Evolutionary conservation across 1,140 invertebrate species (phyloP), one percentile per base, ranked within the genome.

Genomic region (Doryteuthis pealeii): DNA sequence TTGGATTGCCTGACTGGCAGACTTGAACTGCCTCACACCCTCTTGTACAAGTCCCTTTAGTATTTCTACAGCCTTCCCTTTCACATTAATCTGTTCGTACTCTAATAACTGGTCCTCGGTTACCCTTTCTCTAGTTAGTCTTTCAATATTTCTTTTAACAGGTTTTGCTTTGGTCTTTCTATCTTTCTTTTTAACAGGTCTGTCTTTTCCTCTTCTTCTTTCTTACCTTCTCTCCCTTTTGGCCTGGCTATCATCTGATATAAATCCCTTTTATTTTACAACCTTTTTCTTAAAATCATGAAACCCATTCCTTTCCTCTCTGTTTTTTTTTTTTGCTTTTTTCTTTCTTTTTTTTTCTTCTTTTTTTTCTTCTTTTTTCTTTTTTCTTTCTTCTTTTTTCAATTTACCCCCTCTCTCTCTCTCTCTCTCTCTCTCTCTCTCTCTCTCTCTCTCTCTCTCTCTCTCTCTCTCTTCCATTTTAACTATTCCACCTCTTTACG

Each of bases 371-470:
- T 28, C 18, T 22, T 28, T 18, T n/a, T 18, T 28, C 26, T 28
- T 58, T 6, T 58, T 18, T 62, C 0, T 5, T 15, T 0, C 6
- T 62, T 6, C 18, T 1, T 58, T 28, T 58, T 28, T 10, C 18
- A 0, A n/a, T 2, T 58, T 62, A 0, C 18, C 18, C 18, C 54
- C 5, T 58, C 26, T 58, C 6, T 28, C 6, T 28, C 26, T 14
- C 22, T 22, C 32, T n/a, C 68, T 26, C 22, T 35, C 32, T 6
- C 30, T 32, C 4, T 6, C 12, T 33, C 68, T 33, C 18, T n/a
- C 32, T 26, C 26, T 33, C 33, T 70, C 68, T 70, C 32, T 26
- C 14, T 70, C 40, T 70, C 68, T 43, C 31, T 35, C 54, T 58
- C 54, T 58, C 4, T 58, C 54, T 58, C 4, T 58, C 54, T 58